Evolutionary conservation across 2,797 vertebrate genomes (phyloP), one percentile per base, ranked within the genome.

Genomic region (Melanotaenia parkinsoni): DNA sequence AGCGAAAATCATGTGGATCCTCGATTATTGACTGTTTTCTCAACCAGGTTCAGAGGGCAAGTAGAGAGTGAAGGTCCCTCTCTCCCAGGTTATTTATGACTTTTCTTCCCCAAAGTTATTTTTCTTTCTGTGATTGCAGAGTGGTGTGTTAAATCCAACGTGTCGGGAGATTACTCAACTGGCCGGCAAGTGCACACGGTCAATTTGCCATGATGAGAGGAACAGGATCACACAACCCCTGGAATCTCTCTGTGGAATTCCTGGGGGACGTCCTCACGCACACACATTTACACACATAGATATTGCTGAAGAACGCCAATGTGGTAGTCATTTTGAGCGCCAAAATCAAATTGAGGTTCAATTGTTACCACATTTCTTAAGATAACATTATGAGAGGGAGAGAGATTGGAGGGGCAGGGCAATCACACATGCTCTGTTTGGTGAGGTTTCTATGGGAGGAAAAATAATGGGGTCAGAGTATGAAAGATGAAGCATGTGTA

Each of bases 321-420:
- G 85, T 93, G 94, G 94, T 93, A 94, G 93, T 92, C 92, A 94
- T 95, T 95, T 93, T 47, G 62, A 83, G 84, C 85, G 86, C 89
- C 86, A 91, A 90, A 93, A 92, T 92, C 86, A 92, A 94, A 93
- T 92, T 85, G 86, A 69, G 86, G 82, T 89, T 88, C 84, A 94
- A 95, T 95, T 67, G 92, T 93, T 95, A 93, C 94, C 95, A 95
- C 86, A 89, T 95, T 94, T 93, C 91, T 93, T 94, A 94, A 94
- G 91, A 94, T 94, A 95, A 94, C 89, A 94, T 95, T 94, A 91
- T 92, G 93, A 95, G 92, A 93, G 74, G 70, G 83, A 69, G 77
- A 80, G 79, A 83, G 78, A 88, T 89, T 74, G 82, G 76, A 86
- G 82, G 84, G 82, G 80, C 47, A n/a, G 84, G 82, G 90, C 89